A percentile compares a stretch with the other conserved stretches of the same genome.
Conservation (phyloP, 1,140 invertebrate species). For the Pissodes strobi region DNA sequence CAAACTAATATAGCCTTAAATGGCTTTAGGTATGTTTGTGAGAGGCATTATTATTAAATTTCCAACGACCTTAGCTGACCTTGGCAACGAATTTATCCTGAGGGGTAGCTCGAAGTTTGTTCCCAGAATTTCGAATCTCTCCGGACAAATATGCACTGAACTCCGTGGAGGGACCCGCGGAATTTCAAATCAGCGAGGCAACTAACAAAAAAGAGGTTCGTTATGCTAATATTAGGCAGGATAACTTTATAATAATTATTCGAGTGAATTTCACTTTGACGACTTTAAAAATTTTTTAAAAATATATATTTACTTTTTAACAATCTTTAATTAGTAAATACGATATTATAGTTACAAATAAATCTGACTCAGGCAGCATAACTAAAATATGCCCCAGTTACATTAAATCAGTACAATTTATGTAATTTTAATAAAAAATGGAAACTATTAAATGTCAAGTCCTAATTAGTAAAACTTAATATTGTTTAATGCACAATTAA, state of each 20-base stretch:
- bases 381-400: no score
- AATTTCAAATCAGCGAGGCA: not conserved
- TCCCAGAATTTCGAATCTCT: constrained; percentile 3
- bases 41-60: constrained; percentile 30
- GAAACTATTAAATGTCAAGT: constrained; percentile 8
- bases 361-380: no score
- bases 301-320: no score
- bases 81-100: constrained; percentile 14
- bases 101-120: constrained; percentile 7
- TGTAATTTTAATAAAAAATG: no score
- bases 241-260: no score
- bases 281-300: no score
- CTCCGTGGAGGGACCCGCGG: not conserved
- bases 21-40: constrained; percentile 7
- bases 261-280: no score
- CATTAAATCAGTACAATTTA: no score
- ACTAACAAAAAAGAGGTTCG: not conserved
- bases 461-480: not conserved
- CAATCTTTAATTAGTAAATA: no score
- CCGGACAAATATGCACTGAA: constrained; percentile 10
- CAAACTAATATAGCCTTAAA: constrained; percentile 18
- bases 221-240: constrained; percentile 10
- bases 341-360: no score
- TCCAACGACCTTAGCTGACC: constrained; percentile 33
- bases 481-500: not conserved